phyloP scores from a whole-genome alignment of 2,888 invertebrate species.

The Magallana nippona region DNA sequence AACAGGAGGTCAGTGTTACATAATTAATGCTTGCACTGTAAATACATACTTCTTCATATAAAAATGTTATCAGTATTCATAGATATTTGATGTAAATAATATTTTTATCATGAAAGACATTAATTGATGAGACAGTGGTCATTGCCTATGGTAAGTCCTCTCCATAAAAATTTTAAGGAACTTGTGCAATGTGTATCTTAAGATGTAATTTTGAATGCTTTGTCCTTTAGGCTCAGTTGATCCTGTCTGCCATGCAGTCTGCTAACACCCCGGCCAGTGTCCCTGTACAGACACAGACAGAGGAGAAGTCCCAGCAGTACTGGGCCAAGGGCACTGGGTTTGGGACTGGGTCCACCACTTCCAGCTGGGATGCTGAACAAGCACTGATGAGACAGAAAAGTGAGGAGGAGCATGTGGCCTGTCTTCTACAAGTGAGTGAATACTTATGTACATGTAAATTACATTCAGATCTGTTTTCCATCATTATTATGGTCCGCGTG shows the following conservation, averaged over 20 bases:
- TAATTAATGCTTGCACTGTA: no score
- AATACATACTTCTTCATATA: no score
- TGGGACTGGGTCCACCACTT: conserved; percentile 96
- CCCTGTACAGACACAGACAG: conserved; percentile 61
- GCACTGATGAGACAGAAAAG: conserved; percentile 92
- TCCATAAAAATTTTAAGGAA: no score
- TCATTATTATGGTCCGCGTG: background rate
- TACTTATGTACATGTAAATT: background rate
- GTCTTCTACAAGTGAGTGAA: conserved; percentile 82
- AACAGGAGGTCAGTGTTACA: conserved; percentile 77
- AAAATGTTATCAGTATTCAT: no score
- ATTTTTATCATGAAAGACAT: no score
- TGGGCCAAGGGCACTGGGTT: conserved; percentile 99
- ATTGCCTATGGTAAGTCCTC: no score
- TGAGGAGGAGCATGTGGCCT: conserved; percentile 96
- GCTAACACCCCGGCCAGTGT: conserved; percentile 65
- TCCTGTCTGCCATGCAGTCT: conserved; percentile 74
- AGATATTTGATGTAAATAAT: no score
- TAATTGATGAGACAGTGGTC: no score
- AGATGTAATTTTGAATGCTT: background rate
- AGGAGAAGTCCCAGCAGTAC: conserved; percentile 81
- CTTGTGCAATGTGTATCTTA: background rate
- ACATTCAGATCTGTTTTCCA: background rate
- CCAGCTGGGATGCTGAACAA: conserved; percentile 98
- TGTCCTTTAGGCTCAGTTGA: conserved; percentile 67